These are phyloP conservation scores for Muricea muricata DNA, from an alignment of 92 coral and sea anemone genomes.

Conservation along the genomic window DNA sequence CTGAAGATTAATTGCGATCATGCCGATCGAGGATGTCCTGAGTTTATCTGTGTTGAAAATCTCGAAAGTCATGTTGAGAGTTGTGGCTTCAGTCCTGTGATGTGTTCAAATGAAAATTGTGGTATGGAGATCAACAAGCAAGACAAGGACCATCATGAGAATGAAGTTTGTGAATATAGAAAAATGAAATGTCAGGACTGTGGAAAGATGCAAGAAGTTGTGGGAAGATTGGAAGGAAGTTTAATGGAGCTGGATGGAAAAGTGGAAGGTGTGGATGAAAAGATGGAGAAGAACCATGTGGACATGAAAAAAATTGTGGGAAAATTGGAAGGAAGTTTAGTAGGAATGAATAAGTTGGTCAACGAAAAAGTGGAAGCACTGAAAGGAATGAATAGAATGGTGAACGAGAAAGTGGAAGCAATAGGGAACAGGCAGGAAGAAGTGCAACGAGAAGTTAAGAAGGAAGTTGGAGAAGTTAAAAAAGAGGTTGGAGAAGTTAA, in stretches of 20 bases:
- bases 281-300: too few relatives aligned
- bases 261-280: too few relatives aligned
- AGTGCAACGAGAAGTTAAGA: too few relatives aligned
- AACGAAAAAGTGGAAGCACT: too few relatives aligned
- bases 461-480: neutral
- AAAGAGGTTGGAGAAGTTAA: neutral
- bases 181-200: neutral
- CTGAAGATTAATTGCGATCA: slow-evolving; percentile 7
- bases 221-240: neutral
- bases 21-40: slow-evolving; percentile 1
- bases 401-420: too few relatives aligned
- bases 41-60: neutral
- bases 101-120: neutral
- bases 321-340: too few relatives aligned
- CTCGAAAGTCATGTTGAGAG: slow-evolving; percentile 5
- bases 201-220: neutral
- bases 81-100: slow-evolving; percentile 21
- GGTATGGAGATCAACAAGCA: neutral
- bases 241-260: too few relatives aligned
- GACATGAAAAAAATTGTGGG: too few relatives aligned
- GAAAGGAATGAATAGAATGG: too few relatives aligned
- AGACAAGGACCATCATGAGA: neutral
- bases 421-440: too few relatives aligned
- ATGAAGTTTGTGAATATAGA: neutral
- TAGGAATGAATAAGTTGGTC: too few relatives aligned